phyloP scores from a whole-genome alignment of 92 coral and sea anemone species.

The Heteractis magnifica region DNA sequence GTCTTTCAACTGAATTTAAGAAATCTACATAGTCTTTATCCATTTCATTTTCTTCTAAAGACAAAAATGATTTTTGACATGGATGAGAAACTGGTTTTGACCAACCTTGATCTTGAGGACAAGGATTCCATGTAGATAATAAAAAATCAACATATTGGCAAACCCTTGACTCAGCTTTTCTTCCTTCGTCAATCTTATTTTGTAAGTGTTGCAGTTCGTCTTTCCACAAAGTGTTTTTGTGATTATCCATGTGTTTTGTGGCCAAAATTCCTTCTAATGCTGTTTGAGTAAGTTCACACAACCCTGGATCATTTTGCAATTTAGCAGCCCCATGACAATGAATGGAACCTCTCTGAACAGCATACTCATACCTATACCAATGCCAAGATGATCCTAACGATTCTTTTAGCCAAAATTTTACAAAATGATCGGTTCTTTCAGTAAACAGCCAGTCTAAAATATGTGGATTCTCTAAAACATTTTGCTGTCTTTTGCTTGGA shows the following conservation, averaged over 20 bases:
- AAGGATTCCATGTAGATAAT: constrained; percentile 69
- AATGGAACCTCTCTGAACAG: constrained; percentile 59
- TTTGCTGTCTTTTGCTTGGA: constrained; percentile 37
- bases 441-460: constrained; percentile 63
- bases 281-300: constrained; percentile 51
- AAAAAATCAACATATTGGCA: constrained; percentile 73
- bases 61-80: constrained; percentile 57
- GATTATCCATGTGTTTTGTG: constrained; percentile 34
- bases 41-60: constrained; percentile 29
- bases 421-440: constrained; percentile 65
- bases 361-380: constrained; percentile 63
- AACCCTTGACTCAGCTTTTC: constrained; percentile 56
- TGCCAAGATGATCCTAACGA: constrained; percentile 60
- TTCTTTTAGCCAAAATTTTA: constrained; percentile 55
- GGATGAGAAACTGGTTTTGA: constrained; percentile 67
- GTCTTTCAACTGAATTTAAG: constrained; percentile 51
- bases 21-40: constrained; percentile 48
- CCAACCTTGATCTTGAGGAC: constrained; percentile 71
- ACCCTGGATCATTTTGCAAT: constrained; percentile 64
- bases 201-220: constrained; percentile 31
- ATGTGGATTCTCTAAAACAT: constrained; percentile 65
- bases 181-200: constrained; percentile 37
- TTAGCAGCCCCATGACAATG: constrained; percentile 72
- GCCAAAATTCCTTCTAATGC: constrained; percentile 54
- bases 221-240: constrained; percentile 15